These are phyloP conservation scores for Ormia ochracea DNA, from an alignment of 2,888 invertebrate species.

Conservation along the genomic window DNA sequence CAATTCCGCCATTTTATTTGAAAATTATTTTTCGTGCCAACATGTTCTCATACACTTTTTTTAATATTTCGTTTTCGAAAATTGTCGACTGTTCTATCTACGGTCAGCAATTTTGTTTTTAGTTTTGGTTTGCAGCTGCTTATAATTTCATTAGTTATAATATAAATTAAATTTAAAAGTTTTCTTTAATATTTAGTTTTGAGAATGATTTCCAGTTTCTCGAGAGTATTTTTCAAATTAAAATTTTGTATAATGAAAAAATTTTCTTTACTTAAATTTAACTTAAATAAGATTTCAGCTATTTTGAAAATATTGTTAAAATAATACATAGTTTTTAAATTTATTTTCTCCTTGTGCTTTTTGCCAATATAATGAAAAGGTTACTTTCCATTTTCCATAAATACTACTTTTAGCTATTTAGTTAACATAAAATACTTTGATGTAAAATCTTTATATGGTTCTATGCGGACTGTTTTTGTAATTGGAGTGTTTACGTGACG, in stretches of 20 bases:
- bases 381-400: no score
- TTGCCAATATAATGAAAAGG: no score
- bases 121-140: not conserved
- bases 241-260: slow-evolving; percentile 10
- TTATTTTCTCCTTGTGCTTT: no score
- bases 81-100: not conserved
- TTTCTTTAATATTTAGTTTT: not conserved
- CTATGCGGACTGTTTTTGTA: no score
- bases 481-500: no score
- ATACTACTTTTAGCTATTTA: no score
- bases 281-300: slow-evolving; percentile 41
- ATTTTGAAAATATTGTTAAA: no score
- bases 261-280: slow-evolving; percentile 46
- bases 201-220: not conserved
- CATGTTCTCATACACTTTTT: not conserved
- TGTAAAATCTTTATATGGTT: no score
- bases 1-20: slow-evolving; percentile 47
- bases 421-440: no score
- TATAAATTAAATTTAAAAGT: not conserved
- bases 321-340: no score
- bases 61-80: slow-evolving; percentile 5
- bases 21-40: not conserved
- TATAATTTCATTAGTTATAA: not conserved
- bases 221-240: slow-evolving; percentile 4
- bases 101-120: slow-evolving; percentile 17